Percentiles rank a stretch among this genome's conserved stretches.
phyloP scores from a whole-genome alignment of 1,140 invertebrate species.

The Bombyx mandarina region DNA sequence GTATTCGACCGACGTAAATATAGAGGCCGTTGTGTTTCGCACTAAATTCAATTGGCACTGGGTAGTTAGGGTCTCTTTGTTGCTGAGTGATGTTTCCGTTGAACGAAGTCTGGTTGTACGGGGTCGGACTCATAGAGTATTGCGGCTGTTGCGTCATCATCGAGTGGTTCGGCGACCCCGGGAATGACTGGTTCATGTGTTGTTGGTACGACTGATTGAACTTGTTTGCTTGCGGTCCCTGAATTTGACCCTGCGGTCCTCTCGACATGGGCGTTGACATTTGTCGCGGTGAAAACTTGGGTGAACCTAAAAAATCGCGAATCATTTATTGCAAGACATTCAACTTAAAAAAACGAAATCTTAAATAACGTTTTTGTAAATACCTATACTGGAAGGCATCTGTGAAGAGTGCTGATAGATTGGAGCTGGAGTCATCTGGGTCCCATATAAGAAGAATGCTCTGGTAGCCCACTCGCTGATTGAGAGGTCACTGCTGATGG shows the following conservation, averaged over 20 bases:
- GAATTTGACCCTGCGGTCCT: conserved; percentile 46
- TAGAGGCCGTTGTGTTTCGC: conserved; percentile 95
- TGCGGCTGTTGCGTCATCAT: conserved; percentile 42
- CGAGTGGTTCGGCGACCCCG: conserved; percentile 29
- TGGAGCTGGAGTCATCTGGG: conserved; percentile 73
- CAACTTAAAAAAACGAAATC: neutral
- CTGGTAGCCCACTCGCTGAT: conserved; percentile 90
- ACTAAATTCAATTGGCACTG: conserved; percentile 77
- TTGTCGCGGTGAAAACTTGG: conserved; percentile 66
- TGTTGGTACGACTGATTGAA: conserved; percentile 49
- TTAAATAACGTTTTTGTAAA: neutral
- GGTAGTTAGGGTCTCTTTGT: conserved; percentile 45
- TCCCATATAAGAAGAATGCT: conserved; percentile 94
- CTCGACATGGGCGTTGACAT: conserved; percentile 66
- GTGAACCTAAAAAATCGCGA: conserved; percentile 40
- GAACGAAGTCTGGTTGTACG: conserved; percentile 54
- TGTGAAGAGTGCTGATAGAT: conserved; percentile 41
- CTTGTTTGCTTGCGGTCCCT: conserved; percentile 22
- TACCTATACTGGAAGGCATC: conserved; percentile 30
- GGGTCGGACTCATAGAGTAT: conserved; percentile 34
- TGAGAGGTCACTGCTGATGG: conserved; percentile 75
- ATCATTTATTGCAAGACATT: neutral
- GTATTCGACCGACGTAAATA: conserved; percentile 88
- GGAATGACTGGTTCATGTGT: conserved; percentile 45
- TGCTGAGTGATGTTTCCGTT: conserved; percentile 43